These are phyloP conservation scores for Petrocephalus zakoni DNA, from an alignment of 2,113 vertebrate genomes.

Conservation along the genomic window DNA sequence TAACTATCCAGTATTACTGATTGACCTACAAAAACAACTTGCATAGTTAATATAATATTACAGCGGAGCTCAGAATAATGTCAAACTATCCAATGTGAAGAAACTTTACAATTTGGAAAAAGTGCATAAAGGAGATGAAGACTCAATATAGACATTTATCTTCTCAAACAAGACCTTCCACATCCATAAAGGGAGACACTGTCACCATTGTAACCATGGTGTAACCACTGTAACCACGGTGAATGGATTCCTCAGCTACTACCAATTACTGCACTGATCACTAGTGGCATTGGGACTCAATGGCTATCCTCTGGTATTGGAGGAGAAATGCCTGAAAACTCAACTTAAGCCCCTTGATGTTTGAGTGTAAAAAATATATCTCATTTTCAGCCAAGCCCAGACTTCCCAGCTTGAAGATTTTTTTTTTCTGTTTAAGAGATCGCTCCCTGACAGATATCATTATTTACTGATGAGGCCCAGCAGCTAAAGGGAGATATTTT, in stretches of 20 bases:
- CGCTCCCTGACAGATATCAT: conserved; percentile 43
- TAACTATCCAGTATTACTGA: not conserved
- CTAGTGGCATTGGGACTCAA: conserved; percentile 19
- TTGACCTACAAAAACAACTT: not conserved
- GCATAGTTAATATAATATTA: not conserved
- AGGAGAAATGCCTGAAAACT: conserved; percentile 4
- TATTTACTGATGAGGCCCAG: conserved; percentile 58
- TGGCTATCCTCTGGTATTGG: conserved; percentile 18
- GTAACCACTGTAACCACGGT: conserved; percentile 14
- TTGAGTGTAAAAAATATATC: conserved; percentile 21
- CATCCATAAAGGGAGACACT: not conserved
- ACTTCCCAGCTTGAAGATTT: conserved; percentile 18
- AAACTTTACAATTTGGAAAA: not conserved
- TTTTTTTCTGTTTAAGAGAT: conserved; percentile 27
- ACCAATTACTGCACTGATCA: conserved; percentile 23
- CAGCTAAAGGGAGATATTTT: conserved; percentile 62
- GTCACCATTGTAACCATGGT: conserved; percentile 3
- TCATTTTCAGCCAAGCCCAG: conserved; percentile 20
- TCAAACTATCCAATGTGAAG: not conserved
- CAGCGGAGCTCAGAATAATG: not conserved
- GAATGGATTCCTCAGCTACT: not conserved
- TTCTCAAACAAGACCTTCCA: conserved; percentile 2
- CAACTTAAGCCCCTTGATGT: not conserved
- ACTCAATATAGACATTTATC: conserved; percentile 13
- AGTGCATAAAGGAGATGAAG: not conserved